Base-by-base conservation (phyloP, 2,113 vertebrate species). In the Atlantisia rogersi region DNA sequence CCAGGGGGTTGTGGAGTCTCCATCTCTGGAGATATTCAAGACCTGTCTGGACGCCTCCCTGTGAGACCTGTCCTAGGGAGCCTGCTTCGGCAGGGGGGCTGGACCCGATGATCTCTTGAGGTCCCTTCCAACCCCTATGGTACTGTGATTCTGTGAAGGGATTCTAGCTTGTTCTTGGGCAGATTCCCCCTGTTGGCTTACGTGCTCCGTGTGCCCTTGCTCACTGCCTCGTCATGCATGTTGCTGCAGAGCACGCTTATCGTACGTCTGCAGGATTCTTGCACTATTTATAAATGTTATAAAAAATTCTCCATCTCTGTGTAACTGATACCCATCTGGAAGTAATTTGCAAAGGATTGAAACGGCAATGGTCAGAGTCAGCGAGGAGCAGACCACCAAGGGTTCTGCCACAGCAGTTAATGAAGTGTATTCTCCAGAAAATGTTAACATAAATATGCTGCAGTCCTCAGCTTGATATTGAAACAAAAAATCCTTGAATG, bases 291-390 rank as follows among this genome's bases (percentile, higher is more conserved):
- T 97, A 94, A 96, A 93, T 90, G 95, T 82, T 78, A 22, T 62
- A 88, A 79, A 94, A 46, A 95, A 73, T 96, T 93, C 90, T 93
- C 75, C 50, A 22, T 87, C 82, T 70, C 62, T 83, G 58, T 95
- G 95, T 95, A 96, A 97, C 92, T 40, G 94, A 94, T 95, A 97
- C 77, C 90, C 97, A 98, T 97, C 97, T 98, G 98, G 97, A 98
- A 98, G 70, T 97, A 90, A 98, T 98, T 98, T 97, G 73, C 68
- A 46, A 77, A 44, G 92, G 85, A 96, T 60, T 97, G 88, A 94
- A 96, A 96, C 40, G 9, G 62, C 86, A 94, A 37, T 91, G 88
- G 86, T 89, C 93, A 85, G 89, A 97, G 81, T 77, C 84, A 59
- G 90, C 12, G 73, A 95, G 94, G 85, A 96, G 94, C 52, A 79